phyloP scores from a whole-genome alignment of 2,888 invertebrate species.

The Abscondita cerata region DNA sequence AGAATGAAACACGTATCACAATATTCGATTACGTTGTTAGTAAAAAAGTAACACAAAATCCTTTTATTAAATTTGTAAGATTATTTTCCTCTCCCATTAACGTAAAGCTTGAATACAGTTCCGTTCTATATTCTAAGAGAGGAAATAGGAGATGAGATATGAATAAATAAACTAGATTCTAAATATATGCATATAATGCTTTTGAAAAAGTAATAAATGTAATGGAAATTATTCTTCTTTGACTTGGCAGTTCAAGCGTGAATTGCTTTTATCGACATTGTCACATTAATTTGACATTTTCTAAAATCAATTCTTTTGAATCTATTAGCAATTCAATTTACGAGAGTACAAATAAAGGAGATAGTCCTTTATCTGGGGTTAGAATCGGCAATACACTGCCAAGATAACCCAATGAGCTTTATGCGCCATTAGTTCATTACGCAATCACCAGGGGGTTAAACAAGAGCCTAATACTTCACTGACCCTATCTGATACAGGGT shows the following conservation, averaged over 20 bases:
- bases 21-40: too few relatives aligned
- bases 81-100: conserved; percentile 8
- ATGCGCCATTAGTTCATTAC: conserved; percentile 43
- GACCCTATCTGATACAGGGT: conserved; percentile 42
- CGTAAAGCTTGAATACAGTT: conserved; percentile 7
- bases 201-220: conserved; percentile 1
- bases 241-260: neutral
- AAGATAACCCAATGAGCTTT: conserved; percentile 38
- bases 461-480: conserved; percentile 46
- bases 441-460: conserved; percentile 44
- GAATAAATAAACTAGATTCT: conserved; percentile 11
- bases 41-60: neutral
- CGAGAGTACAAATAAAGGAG: conserved; percentile 22
- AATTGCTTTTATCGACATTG: neutral
- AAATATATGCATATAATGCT: conserved; percentile 3
- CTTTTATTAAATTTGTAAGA: conserved; percentile 7
- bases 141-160: conserved; percentile 10
- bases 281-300: conserved; percentile 13
- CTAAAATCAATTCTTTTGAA: conserved; percentile 22
- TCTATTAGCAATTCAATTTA: conserved; percentile 27
- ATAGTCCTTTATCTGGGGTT: conserved; percentile 26
- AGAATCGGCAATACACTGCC: conserved; percentile 24
- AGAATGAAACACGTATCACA: too few relatives aligned
- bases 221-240: neutral
- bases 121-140: conserved; percentile 7